Base-by-base conservation (phyloP, 2,113 vertebrate genomes). In the Pelmatolapia mariae region DNA sequence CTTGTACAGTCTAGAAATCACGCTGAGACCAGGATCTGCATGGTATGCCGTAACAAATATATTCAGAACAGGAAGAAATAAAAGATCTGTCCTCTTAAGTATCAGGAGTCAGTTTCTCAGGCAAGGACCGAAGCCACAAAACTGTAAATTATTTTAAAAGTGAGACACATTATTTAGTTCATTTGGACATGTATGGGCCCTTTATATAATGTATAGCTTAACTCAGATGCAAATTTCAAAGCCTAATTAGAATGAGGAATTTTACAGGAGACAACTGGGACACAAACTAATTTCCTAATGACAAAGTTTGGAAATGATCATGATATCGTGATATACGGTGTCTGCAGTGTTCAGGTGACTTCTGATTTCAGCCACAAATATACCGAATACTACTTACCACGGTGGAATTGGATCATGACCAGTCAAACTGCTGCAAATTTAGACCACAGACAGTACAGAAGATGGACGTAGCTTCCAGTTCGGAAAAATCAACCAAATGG, bases 191-290 rank as follows among this genome's bases (percentile, higher is more conserved):
- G 15, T 29, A 6, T 45, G 2, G 22, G 6, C 36, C 16, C 80
- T 86, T 78, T 91, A 29, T 88, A 54, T 63, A 50, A 81, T 38
- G 61, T 13, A 50, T 16, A 19, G 18, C 26, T 54, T 45, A 10
- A 19, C 16, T 1, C 26, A 1, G 36, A 31, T 6, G 10, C 50
- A 82, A 36, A 52, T 85, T 71, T 82, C 6, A 59, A 19, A 63
- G 24, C 16, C 2, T 22, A 68, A 82, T 31, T 50, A 31, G 4
- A 13, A 24, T 12, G 4, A 50, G 24, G 31, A 50, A 76, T n/a
- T 47, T 50, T 50, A 78, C 24, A 50, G 10, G 71, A 18, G 10
- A 31, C 45, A n/a, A 50, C 4, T 59, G 22, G 24, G n/a, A 71
- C 79, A 85, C 50, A 85, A 78, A 38, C 10, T 24, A 6, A 83